Percentiles rank a stretch among this genome's conserved stretches.
These are phyloP conservation scores for Drosophila kokeensis DNA, from an alignment of 2,888 invertebrate genomes.

Conservation along the genomic window DNA sequence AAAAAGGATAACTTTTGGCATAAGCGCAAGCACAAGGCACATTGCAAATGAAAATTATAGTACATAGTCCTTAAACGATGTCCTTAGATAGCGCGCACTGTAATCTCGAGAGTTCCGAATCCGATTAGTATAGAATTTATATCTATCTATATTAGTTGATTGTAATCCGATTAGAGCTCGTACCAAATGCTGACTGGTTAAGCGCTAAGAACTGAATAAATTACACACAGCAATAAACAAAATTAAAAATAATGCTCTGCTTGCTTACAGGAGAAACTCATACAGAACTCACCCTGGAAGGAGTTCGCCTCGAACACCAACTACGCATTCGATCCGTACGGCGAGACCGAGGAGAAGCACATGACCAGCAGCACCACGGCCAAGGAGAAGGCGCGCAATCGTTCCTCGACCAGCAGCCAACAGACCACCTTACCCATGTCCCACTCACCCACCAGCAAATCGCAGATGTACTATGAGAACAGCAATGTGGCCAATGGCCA, in stretches of 20 bases:
- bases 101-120: slow-evolving; percentile 25
- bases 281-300: slow-evolving; percentile 94
- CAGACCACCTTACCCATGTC: slow-evolving; percentile 85
- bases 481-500: slow-evolving; percentile 56
- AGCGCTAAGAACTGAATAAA: slow-evolving; percentile 37
- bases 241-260: slow-evolving; percentile 10
- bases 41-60: slow-evolving; percentile 48
- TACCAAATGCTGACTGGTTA: slow-evolving; percentile 84
- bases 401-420: slow-evolving; percentile 77
- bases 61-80: slow-evolving; percentile 43
- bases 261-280: slow-evolving; percentile 90
- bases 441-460: slow-evolving; percentile 84
- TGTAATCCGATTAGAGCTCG: slow-evolving; percentile 25
- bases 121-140: slow-evolving; percentile 5
- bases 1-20: slow-evolving; percentile 1
- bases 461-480: slow-evolving; percentile 83
- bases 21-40: slow-evolving; percentile 65
- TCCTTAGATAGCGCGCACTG: slow-evolving; percentile 38
- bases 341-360: slow-evolving; percentile 91
- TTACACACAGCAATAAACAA: not conserved
- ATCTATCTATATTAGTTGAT: not conserved
- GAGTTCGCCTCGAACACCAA: slow-evolving; percentile 93
- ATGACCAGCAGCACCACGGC: slow-evolving; percentile 68
- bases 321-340: slow-evolving; percentile 94
- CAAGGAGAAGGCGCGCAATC: slow-evolving; percentile 81